phyloP scores from a whole-genome alignment of 2,797 vertebrate species.

The Pelodytes ibericus region DNA sequence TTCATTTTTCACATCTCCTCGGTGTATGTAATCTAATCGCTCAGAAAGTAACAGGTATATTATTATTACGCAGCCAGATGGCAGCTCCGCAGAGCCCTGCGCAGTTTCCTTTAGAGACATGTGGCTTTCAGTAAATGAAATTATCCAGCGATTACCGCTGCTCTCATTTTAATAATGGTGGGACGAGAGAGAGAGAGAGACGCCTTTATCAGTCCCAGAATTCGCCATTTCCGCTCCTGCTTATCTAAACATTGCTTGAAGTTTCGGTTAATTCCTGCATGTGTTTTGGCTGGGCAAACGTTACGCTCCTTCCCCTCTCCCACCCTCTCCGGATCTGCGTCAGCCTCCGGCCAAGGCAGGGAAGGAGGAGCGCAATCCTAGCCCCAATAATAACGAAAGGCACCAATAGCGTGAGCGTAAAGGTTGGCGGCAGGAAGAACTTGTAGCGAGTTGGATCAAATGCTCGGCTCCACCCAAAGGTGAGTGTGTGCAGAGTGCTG shows the following conservation, averaged over 20 bases:
- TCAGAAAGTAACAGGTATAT: no score
- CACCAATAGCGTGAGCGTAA: conserved; percentile 78
- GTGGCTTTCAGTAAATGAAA: no score
- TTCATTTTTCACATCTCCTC: no score
- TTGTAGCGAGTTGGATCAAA: conserved; percentile 77
- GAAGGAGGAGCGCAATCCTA: conserved; percentile 74
- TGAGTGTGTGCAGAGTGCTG: conserved; percentile 81
- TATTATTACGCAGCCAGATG: no score
- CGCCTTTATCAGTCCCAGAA: no score
- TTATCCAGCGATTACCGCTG: no score
- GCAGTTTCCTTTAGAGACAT: no score
- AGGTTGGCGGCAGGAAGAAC: conserved; percentile 85
- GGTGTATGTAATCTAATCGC: no score
- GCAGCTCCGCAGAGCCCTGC: no score
- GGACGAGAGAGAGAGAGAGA: no score
- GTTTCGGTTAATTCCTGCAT: conserved; percentile 64
- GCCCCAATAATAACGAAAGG: conserved; percentile 80
- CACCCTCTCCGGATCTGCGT: conserved; percentile 83
- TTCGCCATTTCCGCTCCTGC: no score
- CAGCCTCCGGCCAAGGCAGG: conserved; percentile 76
- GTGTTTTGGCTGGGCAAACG: conserved; percentile 56
- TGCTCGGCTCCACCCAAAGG: conserved; percentile 82
- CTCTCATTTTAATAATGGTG: no score
- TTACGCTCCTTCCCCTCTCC: conserved; percentile 72
- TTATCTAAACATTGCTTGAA: conserved; percentile 70